Conservation (phyloP, 2,797 vertebrate species). For the Hippopotamyrus pictus region DNA sequence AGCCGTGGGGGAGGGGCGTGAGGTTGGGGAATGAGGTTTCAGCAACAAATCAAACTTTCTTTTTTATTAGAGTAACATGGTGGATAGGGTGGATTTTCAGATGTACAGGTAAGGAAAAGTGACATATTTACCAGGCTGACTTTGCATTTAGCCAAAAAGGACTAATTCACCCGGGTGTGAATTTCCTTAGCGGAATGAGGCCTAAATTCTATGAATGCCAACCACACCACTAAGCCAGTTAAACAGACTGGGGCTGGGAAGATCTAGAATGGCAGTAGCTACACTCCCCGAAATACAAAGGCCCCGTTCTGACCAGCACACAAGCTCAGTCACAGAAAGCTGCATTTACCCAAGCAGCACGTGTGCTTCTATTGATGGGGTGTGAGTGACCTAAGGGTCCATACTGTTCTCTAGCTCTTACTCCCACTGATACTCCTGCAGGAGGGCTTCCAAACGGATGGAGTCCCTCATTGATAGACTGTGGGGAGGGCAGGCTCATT, state of each 20-base stretch:
- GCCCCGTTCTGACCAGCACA: not conserved
- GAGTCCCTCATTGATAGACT: not conserved
- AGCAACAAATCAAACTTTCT: not conserved
- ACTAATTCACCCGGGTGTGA: not conserved
- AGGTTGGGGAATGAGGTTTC: not conserved
- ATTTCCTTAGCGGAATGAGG: not conserved
- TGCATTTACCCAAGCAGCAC: not conserved
- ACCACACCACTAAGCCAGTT: not conserved
- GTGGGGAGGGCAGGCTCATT: not conserved
- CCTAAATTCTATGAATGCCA: not conserved
- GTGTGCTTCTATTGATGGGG: not conserved
- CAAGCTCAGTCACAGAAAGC: not conserved
- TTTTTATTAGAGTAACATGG: not conserved
- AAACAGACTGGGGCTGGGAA: not conserved
- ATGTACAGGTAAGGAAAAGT: not conserved
- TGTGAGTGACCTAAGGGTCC: not conserved
- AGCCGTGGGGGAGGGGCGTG: not conserved
- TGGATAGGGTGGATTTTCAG: not conserved
- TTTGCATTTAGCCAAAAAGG: not conserved
- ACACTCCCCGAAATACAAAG: not conserved
- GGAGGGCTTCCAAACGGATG: not conserved
- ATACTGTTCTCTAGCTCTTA: not conserved
- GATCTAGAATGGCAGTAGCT: not conserved
- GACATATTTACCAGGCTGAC: not conserved
- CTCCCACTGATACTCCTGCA: not conserved